Base-by-base conservation (phyloP, 2,797 vertebrate species). In the Myotis planiceps region DNA sequence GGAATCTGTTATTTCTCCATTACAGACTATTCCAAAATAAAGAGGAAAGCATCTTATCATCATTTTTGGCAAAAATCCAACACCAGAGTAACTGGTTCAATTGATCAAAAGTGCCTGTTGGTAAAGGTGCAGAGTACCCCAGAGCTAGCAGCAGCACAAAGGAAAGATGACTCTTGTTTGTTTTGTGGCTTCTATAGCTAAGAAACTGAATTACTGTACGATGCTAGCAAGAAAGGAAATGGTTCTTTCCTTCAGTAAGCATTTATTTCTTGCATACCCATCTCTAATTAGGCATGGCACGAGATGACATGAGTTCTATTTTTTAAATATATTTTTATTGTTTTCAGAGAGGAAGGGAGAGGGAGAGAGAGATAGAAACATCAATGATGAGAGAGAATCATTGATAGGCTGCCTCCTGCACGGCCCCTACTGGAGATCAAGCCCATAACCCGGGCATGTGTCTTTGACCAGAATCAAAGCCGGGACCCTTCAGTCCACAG, bases 231-330 rank as follows among this genome's bases (percentile, higher is more conserved):
- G 27, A 58, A 79, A 18, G 39, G 10, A 65, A 88, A 0, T 16
- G 19, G 45, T 23, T 53, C 72, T 51, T 58, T 53, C n/a, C 47
- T 84, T 32, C 21, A 32, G 49, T 45, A 23, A 71, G n/a, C 47
- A 51, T 75, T 47, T 87, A 14, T 60, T 75, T 21, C 10, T 34
- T 88, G 3, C 1, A 63, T 16, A 60, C 3, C 34, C 32, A 42
- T 89, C 42, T 96, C 88, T 91, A 92, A 89, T 80, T 92, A 94
- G 51, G 29, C 42, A 91, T 81, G 69, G 12, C 27, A 60, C 6
- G 58, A 60, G 58, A 60, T 60, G 27, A 66, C 27, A 65, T 60
- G 58, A 72, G 47, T 10, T 42, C 23, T 12, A 1, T 18, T 88
- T 78, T 90, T 79, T 68, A 58, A 58, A 58, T 27, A 58, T 27